Percentiles rank a stretch among this genome's conserved stretches.
phyloP scores from a whole-genome alignment of 2,797 vertebrate species.

The Alca torda region DNA sequence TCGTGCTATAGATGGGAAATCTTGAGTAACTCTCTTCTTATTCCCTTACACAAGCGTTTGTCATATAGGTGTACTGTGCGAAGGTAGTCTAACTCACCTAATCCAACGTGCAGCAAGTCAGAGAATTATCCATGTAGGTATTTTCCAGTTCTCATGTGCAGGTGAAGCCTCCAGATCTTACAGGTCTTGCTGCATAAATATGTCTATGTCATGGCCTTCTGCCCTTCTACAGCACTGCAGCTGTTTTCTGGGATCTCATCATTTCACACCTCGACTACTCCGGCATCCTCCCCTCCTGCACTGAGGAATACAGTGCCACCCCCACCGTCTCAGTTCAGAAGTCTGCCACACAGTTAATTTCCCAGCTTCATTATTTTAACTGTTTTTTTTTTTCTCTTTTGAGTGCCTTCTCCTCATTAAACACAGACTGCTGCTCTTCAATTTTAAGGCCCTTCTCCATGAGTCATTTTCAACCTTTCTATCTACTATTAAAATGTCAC shows the following conservation, averaged over 20 bases:
- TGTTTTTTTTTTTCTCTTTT: background rate
- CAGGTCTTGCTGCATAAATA: background rate
- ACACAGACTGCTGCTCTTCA: background rate
- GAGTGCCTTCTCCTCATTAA: background rate
- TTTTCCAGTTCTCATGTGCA: background rate
- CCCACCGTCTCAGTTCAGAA: background rate
- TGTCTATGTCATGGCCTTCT: background rate
- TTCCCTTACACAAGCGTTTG: background rate
- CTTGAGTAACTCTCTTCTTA: background rate
- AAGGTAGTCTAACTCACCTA: background rate
- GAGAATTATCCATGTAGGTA: background rate
- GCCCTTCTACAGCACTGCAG: background rate
- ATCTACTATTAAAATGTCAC: background rate
- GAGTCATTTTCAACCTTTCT: constrained; percentile 34
- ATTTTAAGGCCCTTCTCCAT: background rate
- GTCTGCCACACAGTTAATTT: background rate
- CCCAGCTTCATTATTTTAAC: background rate
- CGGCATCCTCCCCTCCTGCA: background rate
- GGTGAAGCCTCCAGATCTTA: background rate
- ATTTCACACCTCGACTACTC: background rate
- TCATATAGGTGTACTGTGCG: background rate
- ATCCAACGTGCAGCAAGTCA: background rate
- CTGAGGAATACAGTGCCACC: background rate
- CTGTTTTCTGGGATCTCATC: background rate
- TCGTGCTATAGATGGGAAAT: background rate